Conservation (phyloP, 2,888 invertebrate genomes). For the Phengaris arion region DNA sequence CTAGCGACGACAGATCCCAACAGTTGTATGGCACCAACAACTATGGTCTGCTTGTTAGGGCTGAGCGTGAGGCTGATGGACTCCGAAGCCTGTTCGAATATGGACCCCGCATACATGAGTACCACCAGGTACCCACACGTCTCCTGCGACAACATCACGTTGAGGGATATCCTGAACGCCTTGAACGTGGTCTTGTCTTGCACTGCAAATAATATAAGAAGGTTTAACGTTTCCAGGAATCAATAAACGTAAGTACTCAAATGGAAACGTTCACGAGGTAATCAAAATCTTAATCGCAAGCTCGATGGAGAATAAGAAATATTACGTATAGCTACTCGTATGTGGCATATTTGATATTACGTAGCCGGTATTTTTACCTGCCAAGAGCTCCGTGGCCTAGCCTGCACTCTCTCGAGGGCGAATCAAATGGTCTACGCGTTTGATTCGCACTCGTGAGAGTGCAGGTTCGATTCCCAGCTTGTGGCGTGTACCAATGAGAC, state of each 20-base stretch:
- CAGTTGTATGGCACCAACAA: constrained; percentile 67
- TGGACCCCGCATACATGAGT: constrained; percentile 73
- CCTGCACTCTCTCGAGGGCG: too few species aligned
- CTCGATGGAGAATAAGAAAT: too few species aligned
- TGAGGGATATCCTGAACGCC: constrained; percentile 68
- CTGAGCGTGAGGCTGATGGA: constrained; percentile 68
- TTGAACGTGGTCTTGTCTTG: constrained; percentile 71
- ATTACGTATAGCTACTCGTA: too few species aligned
- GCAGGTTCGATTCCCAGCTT: too few species aligned
- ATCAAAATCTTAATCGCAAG: too few species aligned
- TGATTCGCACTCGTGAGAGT: too few species aligned
- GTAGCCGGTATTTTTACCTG: constrained; percentile 44
- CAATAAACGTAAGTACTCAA: too few species aligned
- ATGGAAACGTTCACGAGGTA: too few species aligned
- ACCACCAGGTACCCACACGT: constrained; percentile 74
- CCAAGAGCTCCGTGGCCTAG: too few species aligned
- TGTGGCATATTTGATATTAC: too few species aligned
- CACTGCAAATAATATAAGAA: constrained; percentile 52
- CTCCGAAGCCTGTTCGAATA: constrained; percentile 69
- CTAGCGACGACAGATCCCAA: constrained; percentile 70
- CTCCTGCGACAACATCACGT: constrained; percentile 74
- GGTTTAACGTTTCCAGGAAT: neutral
- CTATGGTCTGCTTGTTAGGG: constrained; percentile 73
- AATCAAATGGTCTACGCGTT: too few species aligned
- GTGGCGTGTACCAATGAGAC: too few species aligned